Conservation (phyloP, 2,113 vertebrate genomes). For the Austrofundulus limnaeus region DNA sequence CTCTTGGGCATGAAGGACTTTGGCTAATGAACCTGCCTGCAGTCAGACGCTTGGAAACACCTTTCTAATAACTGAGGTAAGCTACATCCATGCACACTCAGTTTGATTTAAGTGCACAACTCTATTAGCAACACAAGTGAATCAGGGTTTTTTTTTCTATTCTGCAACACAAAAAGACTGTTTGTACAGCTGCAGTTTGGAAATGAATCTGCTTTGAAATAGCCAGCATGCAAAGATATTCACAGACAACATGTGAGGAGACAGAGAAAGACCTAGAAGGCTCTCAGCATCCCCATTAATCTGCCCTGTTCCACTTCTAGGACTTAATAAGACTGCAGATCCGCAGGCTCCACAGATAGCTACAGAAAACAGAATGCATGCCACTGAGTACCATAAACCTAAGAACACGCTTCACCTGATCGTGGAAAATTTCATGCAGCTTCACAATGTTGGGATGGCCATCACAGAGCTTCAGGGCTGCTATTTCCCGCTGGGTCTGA, state of each 20-base stretch:
- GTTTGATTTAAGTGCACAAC: slow-evolving; percentile 37
- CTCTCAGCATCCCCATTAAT: slow-evolving; percentile 53
- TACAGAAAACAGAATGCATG: slow-evolving; percentile 12
- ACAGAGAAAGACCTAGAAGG: slow-evolving; percentile 29
- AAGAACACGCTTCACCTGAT: slow-evolving; percentile 84
- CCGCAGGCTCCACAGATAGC: slow-evolving; percentile 15
- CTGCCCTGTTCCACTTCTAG: slow-evolving; percentile 56
- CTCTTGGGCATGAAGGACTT: slow-evolving; percentile 52
- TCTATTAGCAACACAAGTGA: slow-evolving; percentile 38
- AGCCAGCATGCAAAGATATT: slow-evolving; percentile 41
- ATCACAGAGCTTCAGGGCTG: slow-evolving; percentile 94
- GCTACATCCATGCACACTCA: slow-evolving; percentile 26
- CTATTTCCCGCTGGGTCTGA: slow-evolving; percentile 94
- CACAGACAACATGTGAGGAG: slow-evolving; percentile 31
- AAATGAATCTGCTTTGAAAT: slow-evolving; percentile 45
- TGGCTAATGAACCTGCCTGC: slow-evolving; percentile 63
- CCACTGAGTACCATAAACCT: too few species aligned
- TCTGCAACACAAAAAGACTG: slow-evolving; percentile 15
- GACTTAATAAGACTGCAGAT: slow-evolving; percentile 50
- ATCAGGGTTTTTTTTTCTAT: slow-evolving; percentile 39
- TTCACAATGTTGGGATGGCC: slow-evolving; percentile 97
- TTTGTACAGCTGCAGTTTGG: slow-evolving; percentile 49
- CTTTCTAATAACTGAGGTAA: slow-evolving; percentile 23
- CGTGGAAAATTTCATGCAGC: slow-evolving; percentile 92
- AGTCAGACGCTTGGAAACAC: slow-evolving; percentile 45